Percentiles rank a stretch among this genome's conserved stretches.
Conservation (phyloP, 2,113 vertebrate genomes). For the Charadrius vociferus region DNA sequence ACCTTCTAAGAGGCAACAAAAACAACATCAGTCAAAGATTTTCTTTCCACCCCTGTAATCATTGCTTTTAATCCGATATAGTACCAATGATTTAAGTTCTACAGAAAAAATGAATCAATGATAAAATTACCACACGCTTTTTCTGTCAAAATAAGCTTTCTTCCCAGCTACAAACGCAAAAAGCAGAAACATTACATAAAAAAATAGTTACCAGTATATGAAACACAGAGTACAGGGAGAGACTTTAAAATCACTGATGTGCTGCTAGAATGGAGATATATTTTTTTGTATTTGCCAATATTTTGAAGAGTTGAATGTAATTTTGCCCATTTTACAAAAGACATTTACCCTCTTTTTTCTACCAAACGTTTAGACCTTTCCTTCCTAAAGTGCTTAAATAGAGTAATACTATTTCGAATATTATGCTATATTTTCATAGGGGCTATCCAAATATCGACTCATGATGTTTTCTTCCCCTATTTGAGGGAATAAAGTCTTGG, state of each 20-base stretch:
- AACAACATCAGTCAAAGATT: not conserved
- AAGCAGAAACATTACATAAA: not conserved
- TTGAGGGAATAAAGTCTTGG: not conserved
- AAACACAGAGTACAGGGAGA: not conserved
- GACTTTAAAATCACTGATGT: not conserved
- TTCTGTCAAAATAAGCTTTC: slow-evolving; percentile 15
- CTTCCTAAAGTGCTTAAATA: not conserved
- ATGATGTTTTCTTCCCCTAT: not conserved
- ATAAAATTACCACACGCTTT: not conserved
- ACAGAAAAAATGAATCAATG: not conserved
- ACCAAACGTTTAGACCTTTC: not conserved
- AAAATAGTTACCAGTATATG: not conserved
- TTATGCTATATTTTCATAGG: not conserved
- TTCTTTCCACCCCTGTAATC: not conserved
- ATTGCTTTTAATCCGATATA: not conserved
- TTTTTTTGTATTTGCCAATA: not conserved
- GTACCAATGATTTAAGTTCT: not conserved
- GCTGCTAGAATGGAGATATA: not conserved
- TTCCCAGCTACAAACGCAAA: not conserved
- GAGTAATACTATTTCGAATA: not conserved
- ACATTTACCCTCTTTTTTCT: not conserved
- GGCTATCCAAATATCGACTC: not conserved
- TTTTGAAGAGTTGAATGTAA: not conserved
- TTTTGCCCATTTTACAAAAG: not conserved
- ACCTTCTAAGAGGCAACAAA: not conserved